Base-by-base conservation (phyloP, 35 echinoderm and acorn worm species). In the Acanthaster planci region DNA sequence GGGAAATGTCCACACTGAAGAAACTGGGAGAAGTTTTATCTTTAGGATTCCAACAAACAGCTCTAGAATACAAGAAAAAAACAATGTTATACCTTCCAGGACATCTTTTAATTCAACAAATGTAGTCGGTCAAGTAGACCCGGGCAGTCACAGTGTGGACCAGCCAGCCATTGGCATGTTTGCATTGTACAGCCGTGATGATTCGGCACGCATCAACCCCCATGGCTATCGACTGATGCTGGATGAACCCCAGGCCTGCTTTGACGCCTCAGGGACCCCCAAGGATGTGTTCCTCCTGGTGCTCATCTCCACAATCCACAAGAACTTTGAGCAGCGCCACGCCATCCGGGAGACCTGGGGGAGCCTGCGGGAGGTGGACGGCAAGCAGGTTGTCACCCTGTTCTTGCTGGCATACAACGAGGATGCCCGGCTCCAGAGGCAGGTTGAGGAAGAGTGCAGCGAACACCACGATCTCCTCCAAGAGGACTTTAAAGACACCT, bases 271-370 rank as follows among this genome's bases (percentile, higher is more conserved):
- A 60, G 84, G 87, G 38, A 44, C 77, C 2, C 53, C 39, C 5
- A 82, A 81, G 40, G 87, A 80, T 1, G 72, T 86, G 1, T 94
- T 94, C 52, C 44, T 94, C 10, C 9, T 88, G 5, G 84, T 94
- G 54, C 82, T 95, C 6, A 80, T 95, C 47, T 68, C 21, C 26
- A 85, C 88, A 14, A 87, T 97, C 16, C 96, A 99, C 64, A 94
- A 91, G 86, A 99, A 99, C 79, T 99, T 99, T 92, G 96, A 99
- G 39, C 89, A 93, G 86, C 79, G 96, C 5, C 88, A 91, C 52
- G 96, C 96, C 0, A 94, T 99, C 40, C 80, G 96, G 0, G 81
- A 83, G 26, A 94, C 96, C 14, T 99, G 96, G 96, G 92, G 89
- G 27, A 99, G 92, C 77, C 83, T 77, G 27, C 83, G 16, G 1